These are phyloP conservation scores for Serilophus lunatus DNA, from an alignment of 2,113 vertebrate species.

Conservation along the genomic window DNA sequence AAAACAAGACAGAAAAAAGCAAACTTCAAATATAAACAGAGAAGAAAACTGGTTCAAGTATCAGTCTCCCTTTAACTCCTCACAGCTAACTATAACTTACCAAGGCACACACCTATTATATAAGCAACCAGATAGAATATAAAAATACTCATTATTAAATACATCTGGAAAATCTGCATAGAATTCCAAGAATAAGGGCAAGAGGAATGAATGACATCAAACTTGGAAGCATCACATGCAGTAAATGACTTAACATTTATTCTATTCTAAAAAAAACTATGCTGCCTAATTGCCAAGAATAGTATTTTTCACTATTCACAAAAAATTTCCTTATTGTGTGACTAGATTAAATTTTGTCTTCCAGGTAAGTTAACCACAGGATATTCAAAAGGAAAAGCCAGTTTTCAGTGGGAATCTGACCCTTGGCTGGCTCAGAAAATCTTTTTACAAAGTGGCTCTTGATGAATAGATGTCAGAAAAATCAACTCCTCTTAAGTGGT, in stretches of 20 bases:
- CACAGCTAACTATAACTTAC: background rate
- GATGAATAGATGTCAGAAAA: constrained; percentile 18
- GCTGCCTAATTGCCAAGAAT: background rate
- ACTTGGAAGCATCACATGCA: background rate
- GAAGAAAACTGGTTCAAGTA: background rate
- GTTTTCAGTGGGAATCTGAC: background rate
- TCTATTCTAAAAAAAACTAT: background rate
- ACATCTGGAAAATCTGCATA: background rate
- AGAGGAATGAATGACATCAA: background rate
- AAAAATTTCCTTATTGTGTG: background rate
- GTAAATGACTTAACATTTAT: background rate
- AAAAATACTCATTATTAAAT: background rate
- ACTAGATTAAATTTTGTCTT: background rate
- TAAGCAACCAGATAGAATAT: background rate
- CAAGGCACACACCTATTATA: background rate
- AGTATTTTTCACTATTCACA: background rate
- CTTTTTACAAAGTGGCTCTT: background rate
- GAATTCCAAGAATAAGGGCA: background rate
- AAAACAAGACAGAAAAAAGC: background rate
- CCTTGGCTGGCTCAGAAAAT: background rate
- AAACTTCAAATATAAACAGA: background rate
- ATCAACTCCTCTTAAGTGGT: background rate
- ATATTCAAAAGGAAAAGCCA: background rate
- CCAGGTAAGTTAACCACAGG: background rate
- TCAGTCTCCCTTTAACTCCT: background rate